Evolutionary conservation across 2,888 invertebrate genomes (phyloP), one percentile per base, ranked within the genome.

Genomic region (Aradus depressus): DNA sequence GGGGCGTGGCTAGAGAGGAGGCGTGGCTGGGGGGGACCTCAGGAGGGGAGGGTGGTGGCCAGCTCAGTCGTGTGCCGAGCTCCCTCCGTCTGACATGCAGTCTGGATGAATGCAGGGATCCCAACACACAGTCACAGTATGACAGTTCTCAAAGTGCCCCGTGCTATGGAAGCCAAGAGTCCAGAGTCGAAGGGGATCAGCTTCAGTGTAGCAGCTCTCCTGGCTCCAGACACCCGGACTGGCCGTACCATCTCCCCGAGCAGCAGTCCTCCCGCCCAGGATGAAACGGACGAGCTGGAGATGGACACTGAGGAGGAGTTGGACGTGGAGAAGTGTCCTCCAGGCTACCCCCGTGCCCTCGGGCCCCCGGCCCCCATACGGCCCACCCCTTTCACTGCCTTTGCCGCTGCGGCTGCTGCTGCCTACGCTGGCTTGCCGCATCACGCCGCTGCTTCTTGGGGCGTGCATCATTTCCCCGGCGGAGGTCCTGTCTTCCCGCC

Each of bases 171-270:
- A 51, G 44, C 44, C 45, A 56, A 52, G 43, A 53, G 56, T 16
- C 57, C 58, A 21, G 49, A 48, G 23, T 51, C 55, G 50, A 49
- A 37, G 38, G 74, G 74, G 37, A 62, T 71, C 50, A 75, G 75
- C 62, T 91, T 92, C 73, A 86, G 89, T 69, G 90, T 91, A 60
- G 88, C 90, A 4, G 86, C 90, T 1, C 75, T 90, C 58, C 70
- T 92, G 60, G 57, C 52, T 35, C n/a, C n/a, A 14, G 90, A 91
- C 63, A 82, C 90, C 22, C 79, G 86, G 66, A 76, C 77, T 2
- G 58, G 60, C 4, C 72, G 70, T 51, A n/a, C n/a, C n/a, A n/a
- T n/a, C n/a, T 48, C 54, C 26, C 57, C 60, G 4, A 51, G 48
- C 5, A 47, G 50, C 25, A 50, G 31, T 12, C 44, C 49, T 21